Evolutionary conservation across 92 coral and sea anemone species (phyloP).

Genomic region (Heliopora coerulea): DNA sequence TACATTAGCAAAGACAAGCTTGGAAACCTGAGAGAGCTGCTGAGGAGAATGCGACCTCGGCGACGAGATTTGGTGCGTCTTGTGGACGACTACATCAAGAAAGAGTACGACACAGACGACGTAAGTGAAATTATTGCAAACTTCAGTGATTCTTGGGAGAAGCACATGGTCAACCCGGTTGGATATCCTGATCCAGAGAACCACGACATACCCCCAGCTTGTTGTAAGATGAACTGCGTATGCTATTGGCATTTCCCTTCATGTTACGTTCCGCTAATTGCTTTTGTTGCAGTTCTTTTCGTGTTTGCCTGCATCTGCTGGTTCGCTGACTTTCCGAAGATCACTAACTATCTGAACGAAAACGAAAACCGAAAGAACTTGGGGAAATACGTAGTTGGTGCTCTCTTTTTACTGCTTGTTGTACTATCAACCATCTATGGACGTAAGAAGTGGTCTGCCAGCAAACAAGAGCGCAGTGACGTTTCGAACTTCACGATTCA

Average conservation of each 20-base stretch:
- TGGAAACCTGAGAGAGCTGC: too few relatives aligned
- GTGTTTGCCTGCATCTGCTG: constrained; percentile 47
- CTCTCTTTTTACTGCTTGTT: constrained; percentile 7
- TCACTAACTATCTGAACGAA: background rate
- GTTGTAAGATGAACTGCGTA: background rate
- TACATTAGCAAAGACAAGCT: too few relatives aligned
- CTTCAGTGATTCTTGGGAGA: too few relatives aligned
- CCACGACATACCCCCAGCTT: too few relatives aligned
- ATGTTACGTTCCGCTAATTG: constrained; percentile 37
- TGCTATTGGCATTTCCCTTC: constrained; percentile 25
- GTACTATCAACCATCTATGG: constrained; percentile 3
- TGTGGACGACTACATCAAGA: too few relatives aligned
- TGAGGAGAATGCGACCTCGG: too few relatives aligned
- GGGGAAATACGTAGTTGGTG: constrained; percentile 47
- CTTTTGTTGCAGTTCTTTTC: constrained; percentile 20
- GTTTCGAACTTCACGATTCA: background rate
- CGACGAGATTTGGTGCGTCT: too few relatives aligned
- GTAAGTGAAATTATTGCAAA: too few relatives aligned
- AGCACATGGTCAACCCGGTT: too few relatives aligned
- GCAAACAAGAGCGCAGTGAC: background rate
- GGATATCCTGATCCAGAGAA: too few relatives aligned
- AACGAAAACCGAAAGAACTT: constrained; percentile 24
- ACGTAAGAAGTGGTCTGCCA: background rate
- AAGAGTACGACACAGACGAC: too few relatives aligned
- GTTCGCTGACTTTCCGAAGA: constrained; percentile 45